phyloP scores from a whole-genome alignment of 2,797 vertebrate genomes.

The Jordanella pulchra region DNA sequence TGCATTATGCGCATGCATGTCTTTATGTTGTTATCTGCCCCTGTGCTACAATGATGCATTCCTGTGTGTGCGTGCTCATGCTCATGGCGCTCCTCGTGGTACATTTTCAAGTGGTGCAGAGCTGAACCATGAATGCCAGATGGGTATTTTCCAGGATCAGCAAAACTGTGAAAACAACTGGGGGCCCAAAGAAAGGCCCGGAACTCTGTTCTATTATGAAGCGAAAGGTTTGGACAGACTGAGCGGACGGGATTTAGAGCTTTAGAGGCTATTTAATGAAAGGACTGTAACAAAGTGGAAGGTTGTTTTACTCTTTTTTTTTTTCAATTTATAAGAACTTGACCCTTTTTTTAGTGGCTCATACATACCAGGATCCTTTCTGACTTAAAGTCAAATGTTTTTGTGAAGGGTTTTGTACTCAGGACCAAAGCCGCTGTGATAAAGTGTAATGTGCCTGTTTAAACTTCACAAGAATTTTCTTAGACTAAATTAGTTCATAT shows the following conservation, averaged over 20 bases:
- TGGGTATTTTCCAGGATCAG: slow-evolving; percentile 78
- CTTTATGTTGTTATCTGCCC: slow-evolving; percentile 48
- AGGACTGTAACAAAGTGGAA: slow-evolving; percentile 67
- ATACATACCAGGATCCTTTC: slow-evolving; percentile 18
- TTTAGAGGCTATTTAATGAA: slow-evolving; percentile 76
- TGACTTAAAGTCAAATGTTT: slow-evolving; percentile 34
- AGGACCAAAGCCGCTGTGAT: slow-evolving; percentile 17
- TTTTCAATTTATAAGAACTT: slow-evolving; percentile 24
- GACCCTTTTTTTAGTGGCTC: slow-evolving; percentile 34
- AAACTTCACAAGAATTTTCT: neutral
- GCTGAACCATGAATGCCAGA: slow-evolving; percentile 69
- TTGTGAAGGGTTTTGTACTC: slow-evolving; percentile 16
- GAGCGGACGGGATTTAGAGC: slow-evolving; percentile 76
- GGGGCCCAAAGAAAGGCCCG: slow-evolving; percentile 71
- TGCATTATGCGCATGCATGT: slow-evolving; percentile 18
- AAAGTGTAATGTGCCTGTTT: slow-evolving; percentile 5
- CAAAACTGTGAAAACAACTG: slow-evolving; percentile 77
- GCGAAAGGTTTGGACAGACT: slow-evolving; percentile 69
- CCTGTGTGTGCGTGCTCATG: slow-evolving; percentile 52
- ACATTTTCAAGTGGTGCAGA: slow-evolving; percentile 52
- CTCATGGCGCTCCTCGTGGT: slow-evolving; percentile 51
- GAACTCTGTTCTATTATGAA: slow-evolving; percentile 72
- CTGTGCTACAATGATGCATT: slow-evolving; percentile 38
- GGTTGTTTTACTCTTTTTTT: slow-evolving; percentile 45
- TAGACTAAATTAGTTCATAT: neutral